Conservation (phyloP, 1,140 invertebrate genomes). For the Drosophila arizonae region DNA sequence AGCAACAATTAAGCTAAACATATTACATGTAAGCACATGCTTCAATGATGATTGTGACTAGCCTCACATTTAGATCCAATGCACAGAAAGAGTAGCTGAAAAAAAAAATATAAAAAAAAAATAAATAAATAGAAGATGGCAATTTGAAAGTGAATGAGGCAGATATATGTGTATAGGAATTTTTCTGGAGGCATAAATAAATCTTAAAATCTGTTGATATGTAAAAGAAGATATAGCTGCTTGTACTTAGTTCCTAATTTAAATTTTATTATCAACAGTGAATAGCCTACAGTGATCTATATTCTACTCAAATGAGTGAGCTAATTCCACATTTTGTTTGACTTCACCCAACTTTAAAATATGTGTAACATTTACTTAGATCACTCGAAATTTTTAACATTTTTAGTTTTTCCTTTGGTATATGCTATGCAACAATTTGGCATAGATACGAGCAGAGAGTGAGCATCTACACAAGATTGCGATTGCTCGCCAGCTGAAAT, state of each 20-base stretch:
- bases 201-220: too few species aligned
- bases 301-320: too few species aligned
- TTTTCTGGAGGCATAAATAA: too few species aligned
- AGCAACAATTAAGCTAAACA: conserved; percentile 73
- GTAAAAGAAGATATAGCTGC: too few species aligned
- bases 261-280: too few species aligned
- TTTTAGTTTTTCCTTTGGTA: background rate
- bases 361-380: conserved; percentile 24
- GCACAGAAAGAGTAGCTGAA: background rate
- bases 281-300: too few species aligned
- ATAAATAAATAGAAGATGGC: background rate
- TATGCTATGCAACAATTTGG: conserved; percentile 33
- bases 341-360: background rate
- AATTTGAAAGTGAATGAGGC: background rate
- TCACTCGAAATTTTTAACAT: conserved; percentile 39
- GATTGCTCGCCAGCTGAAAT: conserved; percentile 40
- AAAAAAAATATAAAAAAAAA: background rate
- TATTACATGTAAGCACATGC: conserved; percentile 45
- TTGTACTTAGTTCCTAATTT: too few species aligned
- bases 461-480: conserved; percentile 49
- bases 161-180: too few species aligned
- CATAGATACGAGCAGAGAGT: conserved; percentile 30
- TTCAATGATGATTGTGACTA: conserved; percentile 10
- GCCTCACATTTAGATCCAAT: conserved; percentile 10
- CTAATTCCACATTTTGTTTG: too few species aligned